These are phyloP conservation scores for Mugil cephalus DNA, from an alignment of 2,113 vertebrate genomes.

Conservation along the genomic window DNA sequence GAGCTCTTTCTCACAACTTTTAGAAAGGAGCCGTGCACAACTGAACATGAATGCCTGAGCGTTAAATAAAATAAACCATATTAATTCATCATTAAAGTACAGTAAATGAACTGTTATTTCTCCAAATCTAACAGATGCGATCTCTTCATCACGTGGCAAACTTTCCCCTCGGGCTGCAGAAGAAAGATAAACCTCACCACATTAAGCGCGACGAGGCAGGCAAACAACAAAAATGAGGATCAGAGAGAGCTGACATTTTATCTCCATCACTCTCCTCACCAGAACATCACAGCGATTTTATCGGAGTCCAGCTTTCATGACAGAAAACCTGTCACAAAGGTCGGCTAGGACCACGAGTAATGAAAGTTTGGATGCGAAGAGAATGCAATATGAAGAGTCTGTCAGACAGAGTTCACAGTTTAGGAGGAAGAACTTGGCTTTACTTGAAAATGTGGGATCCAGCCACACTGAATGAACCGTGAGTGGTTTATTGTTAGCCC, in stretches of 20 bases:
- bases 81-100: too few species aligned
- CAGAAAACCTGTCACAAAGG: conserved; percentile 28
- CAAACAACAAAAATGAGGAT: conserved; percentile 33
- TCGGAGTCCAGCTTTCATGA: conserved; percentile 21
- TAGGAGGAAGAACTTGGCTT: too few species aligned
- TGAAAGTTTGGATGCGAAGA: conserved; percentile 18
- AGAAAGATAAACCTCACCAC: conserved; percentile 40
- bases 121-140: conserved; percentile 10
- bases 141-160: conserved; percentile 41
- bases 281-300: conserved; percentile 34
- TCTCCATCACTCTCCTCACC: conserved; percentile 7
- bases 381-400: not conserved
- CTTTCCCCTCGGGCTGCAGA: conserved; percentile 23
- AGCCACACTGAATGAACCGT: too few species aligned
- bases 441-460: too few species aligned
- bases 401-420: not conserved
- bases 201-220: conserved; percentile 11
- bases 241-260: conserved; percentile 48
- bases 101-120: too few species aligned
- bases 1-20: too few species aligned
- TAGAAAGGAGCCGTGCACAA: too few species aligned
- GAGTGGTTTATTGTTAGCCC: too few species aligned
- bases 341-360: conserved; percentile 26
- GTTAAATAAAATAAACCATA: too few species aligned
- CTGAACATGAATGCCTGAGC: too few species aligned